Evolutionary conservation across 2,888 invertebrate species (phyloP).

Genomic region (Bombylius major): DNA sequence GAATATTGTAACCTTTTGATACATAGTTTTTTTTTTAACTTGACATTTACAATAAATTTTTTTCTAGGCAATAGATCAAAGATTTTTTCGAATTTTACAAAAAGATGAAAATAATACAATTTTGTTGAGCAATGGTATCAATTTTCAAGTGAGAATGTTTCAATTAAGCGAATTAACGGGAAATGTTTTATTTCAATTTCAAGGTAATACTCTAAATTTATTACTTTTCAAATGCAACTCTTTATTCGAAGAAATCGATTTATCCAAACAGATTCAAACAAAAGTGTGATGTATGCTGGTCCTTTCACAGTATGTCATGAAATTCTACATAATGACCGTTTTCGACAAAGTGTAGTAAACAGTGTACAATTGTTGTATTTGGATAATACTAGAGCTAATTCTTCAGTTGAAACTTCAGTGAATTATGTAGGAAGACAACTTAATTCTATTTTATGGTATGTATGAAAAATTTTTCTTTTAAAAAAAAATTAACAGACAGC

Average conservation of each 20-base stretch:
- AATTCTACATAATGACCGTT: neutral
- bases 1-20: no score
- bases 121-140: neutral
- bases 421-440: neutral
- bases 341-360: neutral
- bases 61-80: conserved; percentile 1
- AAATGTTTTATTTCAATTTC: conserved; percentile 3
- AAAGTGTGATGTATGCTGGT: neutral
- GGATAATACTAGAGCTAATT: conserved; percentile 1
- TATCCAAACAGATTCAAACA: neutral
- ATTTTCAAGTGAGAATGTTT: conserved; percentile 3
- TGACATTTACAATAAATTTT: neutral
- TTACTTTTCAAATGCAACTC: neutral
- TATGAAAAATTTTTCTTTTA: neutral
- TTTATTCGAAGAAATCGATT: no score
- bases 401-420: neutral
- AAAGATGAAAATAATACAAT: neutral
- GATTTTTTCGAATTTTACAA: conserved; percentile 1
- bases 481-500: neutral
- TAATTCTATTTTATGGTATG: neutral
- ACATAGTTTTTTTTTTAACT: no score
- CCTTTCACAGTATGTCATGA: neutral
- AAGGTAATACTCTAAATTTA: neutral
- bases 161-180: neutral
- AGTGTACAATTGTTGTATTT: conserved; percentile 1